A percentile compares a stretch with the other conserved stretches of the same genome.
These are phyloP conservation scores for Aurelia sp. DNA, from an alignment of 30 jellyfish, hydroid and myxozoan genomes.

Conservation along the genomic window DNA sequence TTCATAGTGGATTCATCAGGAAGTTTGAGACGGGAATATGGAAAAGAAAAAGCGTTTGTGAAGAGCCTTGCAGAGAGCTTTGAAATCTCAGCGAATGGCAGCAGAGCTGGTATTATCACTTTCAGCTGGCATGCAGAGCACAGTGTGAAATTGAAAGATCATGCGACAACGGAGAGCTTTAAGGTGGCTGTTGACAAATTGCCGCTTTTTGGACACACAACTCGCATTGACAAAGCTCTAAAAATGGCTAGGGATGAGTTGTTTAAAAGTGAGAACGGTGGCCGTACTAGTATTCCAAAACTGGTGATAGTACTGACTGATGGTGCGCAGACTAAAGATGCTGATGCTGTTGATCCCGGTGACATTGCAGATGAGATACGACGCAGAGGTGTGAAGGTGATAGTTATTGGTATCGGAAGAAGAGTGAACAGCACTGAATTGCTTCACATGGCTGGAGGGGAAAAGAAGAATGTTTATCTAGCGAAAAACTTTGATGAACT, in stretches of 20 bases:
- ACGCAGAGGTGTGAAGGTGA: constrained; percentile 44
- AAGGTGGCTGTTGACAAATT: constrained; percentile 77
- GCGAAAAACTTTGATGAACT: constrained; percentile 70
- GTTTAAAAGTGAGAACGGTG: constrained; percentile 63
- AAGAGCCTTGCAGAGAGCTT: constrained; percentile 72
- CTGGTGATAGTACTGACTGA: constrained; percentile 82
- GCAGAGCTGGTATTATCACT: constrained; percentile 86
- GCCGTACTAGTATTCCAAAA: constrained; percentile 66
- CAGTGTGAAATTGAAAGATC: constrained; percentile 64
- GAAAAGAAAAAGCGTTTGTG: constrained; percentile 87
- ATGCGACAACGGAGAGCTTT: constrained; percentile 37
- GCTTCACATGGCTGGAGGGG: constrained; percentile 73
- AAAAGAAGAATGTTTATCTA: constrained; percentile 22
- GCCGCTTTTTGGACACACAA: constrained; percentile 82
- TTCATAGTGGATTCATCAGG: constrained; percentile 91
- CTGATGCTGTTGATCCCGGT: constrained; percentile 85
- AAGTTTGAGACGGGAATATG: constrained; percentile 71
- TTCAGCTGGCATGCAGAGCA: constrained; percentile 86
- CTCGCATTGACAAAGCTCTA: constrained; percentile 90
- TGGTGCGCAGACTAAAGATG: constrained; percentile 88
- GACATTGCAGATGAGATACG: constrained; percentile 80
- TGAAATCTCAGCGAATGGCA: constrained; percentile 61
- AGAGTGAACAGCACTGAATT: constrained; percentile 73
- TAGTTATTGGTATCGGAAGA: constrained; percentile 84
- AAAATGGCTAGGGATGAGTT: constrained; percentile 65